Conservation (phyloP, 1,140 invertebrate species). For the Papilio machaon region DNA sequence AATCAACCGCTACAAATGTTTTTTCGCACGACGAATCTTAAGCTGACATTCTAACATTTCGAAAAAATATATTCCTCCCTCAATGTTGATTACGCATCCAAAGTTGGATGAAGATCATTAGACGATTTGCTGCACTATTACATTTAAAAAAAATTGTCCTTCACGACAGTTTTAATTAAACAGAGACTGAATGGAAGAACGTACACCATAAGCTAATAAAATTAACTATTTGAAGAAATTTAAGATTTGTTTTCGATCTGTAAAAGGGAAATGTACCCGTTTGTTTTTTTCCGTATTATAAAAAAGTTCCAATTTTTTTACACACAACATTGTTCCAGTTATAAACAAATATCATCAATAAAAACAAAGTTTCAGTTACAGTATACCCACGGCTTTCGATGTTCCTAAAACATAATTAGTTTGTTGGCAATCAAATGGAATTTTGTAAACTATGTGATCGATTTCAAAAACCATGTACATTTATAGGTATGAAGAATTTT, state of each 20-base stretch:
- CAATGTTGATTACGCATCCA: no score
- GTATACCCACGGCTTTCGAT: not conserved
- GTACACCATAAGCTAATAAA: not conserved
- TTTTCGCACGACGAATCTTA: not conserved
- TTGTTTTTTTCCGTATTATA: not conserved
- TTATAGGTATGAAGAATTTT: not conserved
- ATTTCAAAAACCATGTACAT: not conserved
- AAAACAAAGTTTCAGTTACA: constrained; percentile 2
- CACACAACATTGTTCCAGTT: constrained; percentile 1
- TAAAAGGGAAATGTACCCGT: not conserved
- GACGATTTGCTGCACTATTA: not conserved
- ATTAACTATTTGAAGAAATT: not conserved
- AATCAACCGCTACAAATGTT: not conserved
- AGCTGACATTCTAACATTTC: not conserved
- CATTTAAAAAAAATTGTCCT: not conserved
- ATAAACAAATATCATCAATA: constrained; percentile 23
- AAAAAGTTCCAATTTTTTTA: constrained; percentile 21
- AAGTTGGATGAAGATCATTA: not conserved
- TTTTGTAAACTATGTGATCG: not conserved
- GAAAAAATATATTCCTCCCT: not conserved
- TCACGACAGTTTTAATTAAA: not conserved
- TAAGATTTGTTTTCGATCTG: not conserved
- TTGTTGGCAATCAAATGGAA: not conserved
- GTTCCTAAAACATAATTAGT: not conserved
- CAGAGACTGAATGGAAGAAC: not conserved